Conservation (phyloP, 1,140 invertebrate species). For the Pogonomyrmex barbatus region DNA sequence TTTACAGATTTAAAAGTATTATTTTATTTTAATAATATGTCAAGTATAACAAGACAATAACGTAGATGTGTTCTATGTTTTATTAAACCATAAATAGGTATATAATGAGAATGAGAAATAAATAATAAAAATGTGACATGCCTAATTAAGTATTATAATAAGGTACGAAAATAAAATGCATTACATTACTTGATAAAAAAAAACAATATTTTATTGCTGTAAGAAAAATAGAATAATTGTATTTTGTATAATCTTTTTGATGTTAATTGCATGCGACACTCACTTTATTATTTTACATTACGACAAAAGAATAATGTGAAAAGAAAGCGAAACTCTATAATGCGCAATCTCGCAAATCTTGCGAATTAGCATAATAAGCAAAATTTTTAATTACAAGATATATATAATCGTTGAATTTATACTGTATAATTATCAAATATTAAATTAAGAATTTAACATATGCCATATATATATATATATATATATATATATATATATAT, state of each 20-base stretch:
- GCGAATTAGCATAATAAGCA: background rate
- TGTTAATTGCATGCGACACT: background rate
- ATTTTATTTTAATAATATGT: background rate
- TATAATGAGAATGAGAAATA: background rate
- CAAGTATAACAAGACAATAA: background rate
- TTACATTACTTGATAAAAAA: background rate
- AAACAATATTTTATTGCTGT: background rate
- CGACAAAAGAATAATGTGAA: background rate
- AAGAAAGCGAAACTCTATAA: background rate
- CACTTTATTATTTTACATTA: background rate
- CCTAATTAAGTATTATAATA: background rate
- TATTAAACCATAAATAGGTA: background rate
- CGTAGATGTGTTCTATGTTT: background rate
- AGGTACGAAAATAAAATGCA: background rate
- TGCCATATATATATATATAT: no score
- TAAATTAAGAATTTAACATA: background rate
- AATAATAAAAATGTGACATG: background rate
- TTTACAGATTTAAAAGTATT: background rate
- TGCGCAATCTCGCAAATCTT: background rate
- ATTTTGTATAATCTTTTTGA: background rate
- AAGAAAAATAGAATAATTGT: background rate
- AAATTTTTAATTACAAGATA: background rate
- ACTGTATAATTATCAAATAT: background rate
- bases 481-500: no score
- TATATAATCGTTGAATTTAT: background rate